Conservation (phyloP, 2,797 vertebrate genomes). For the Jordanella pulchra region DNA sequence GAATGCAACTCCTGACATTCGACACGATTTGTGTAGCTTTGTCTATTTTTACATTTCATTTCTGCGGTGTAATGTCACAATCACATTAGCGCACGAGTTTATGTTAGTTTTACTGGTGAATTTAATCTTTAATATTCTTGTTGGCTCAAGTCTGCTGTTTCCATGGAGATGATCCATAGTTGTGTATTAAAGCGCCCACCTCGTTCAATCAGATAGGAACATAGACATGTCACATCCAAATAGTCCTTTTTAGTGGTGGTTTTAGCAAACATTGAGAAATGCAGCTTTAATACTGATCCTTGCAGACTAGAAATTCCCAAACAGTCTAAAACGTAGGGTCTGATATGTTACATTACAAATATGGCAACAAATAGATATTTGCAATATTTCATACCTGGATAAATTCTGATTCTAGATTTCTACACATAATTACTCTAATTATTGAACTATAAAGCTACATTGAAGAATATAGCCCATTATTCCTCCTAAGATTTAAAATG, state of each 20-base stretch:
- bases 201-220: no score
- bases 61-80: background rate
- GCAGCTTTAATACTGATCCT: background rate
- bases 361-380: no score
- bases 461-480: no score
- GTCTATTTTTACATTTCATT: background rate
- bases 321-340: background rate
- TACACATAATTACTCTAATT: no score
- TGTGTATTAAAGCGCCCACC: no score
- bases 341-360: no score
- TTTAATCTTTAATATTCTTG: background rate
- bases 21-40: background rate
- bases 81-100: background rate
- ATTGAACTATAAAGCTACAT: no score
- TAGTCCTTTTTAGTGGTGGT: background rate
- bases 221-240: background rate
- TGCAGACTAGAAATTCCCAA: background rate
- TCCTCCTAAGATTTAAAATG: no score
- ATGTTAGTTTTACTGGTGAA: background rate
- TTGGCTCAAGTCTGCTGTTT: slow-evolving; percentile 28
- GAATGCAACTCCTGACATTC: slow-evolving; percentile 31
- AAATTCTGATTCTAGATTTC: no score
- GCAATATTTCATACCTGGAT: no score
- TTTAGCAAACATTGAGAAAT: background rate
- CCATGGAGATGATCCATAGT: slow-evolving; percentile 47